These are phyloP conservation scores for Eristalis pertinax DNA, from an alignment of 2,888 invertebrate species.

Conservation along the genomic window DNA sequence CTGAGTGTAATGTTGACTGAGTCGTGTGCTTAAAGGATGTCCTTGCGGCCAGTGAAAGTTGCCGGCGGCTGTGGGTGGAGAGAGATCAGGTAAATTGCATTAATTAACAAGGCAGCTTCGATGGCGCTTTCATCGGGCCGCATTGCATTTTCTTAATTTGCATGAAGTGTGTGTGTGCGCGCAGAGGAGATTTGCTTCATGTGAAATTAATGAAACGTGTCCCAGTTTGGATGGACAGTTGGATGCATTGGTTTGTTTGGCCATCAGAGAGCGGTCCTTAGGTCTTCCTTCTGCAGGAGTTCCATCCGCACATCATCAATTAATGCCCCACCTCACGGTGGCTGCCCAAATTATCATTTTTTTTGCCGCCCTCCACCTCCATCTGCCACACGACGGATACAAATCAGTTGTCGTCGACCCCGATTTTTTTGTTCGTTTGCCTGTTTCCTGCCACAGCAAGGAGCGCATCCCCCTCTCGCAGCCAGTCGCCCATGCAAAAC, in stretches of 20 bases:
- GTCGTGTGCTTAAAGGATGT: constrained; percentile 59
- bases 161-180: constrained; percentile 16
- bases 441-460: background rate
- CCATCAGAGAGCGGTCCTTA: background rate
- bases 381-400: background rate
- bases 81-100: constrained; percentile 66
- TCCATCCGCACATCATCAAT: background rate
- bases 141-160: constrained; percentile 67
- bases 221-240: background rate
- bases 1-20: constrained; percentile 13
- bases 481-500: constrained; percentile 9
- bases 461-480: background rate
- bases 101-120: constrained; percentile 55
- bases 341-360: background rate
- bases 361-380: background rate
- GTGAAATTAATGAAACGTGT: constrained; percentile 31
- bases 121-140: constrained; percentile 34
- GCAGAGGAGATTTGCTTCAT: constrained; percentile 54
- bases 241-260: background rate
- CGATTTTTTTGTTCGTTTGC: background rate
- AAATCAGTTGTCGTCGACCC: background rate
- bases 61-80: constrained; percentile 10
- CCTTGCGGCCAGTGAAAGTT: constrained; percentile 42
- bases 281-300: background rate
- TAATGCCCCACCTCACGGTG: background rate